Conservation (phyloP, 2,888 invertebrate genomes). For the Eupeodes latifasciatus region DNA sequence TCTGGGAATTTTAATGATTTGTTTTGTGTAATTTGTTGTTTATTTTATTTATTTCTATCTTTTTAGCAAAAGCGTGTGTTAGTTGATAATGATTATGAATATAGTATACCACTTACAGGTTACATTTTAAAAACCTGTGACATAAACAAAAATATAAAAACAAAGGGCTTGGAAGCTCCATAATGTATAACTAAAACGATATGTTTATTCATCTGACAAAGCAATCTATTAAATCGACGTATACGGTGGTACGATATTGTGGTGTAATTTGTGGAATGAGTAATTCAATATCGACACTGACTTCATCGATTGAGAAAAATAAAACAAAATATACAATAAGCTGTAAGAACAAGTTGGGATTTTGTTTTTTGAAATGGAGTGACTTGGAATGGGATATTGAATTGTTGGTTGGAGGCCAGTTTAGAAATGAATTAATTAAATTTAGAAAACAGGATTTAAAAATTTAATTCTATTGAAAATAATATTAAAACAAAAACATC, state of each 20-base stretch:
- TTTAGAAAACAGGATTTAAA: not conserved
- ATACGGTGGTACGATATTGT: conserved; percentile 19
- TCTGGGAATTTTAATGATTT: conserved; percentile 65
- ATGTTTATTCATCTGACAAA: conserved; percentile 8
- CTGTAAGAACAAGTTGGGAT: conserved; percentile 12
- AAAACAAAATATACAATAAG: not conserved
- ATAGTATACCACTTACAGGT: not conserved
- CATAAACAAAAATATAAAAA: conserved; percentile 14
- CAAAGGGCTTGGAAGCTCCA: conserved; percentile 6
- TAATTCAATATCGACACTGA: conserved; percentile 36
- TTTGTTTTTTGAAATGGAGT: conserved; percentile 16
- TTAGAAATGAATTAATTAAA: too few species aligned
- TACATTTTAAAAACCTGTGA: not conserved
- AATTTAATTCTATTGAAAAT: too few species aligned
- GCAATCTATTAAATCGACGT: conserved; percentile 6
- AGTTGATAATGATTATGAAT: not conserved
- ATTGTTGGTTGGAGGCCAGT: not conserved
- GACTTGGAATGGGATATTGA: not conserved
- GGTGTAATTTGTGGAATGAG: conserved; percentile 37
- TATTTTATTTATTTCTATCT: not conserved
- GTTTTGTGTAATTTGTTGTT: conserved; percentile 42
- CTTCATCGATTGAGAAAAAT: conserved; percentile 12
- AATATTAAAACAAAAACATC: too few species aligned
- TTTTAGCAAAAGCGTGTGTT: conserved; percentile 34
- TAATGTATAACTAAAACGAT: not conserved